phyloP scores from a whole-genome alignment of 2,888 invertebrate species.

The Dorcus parallelipipedus region DNA sequence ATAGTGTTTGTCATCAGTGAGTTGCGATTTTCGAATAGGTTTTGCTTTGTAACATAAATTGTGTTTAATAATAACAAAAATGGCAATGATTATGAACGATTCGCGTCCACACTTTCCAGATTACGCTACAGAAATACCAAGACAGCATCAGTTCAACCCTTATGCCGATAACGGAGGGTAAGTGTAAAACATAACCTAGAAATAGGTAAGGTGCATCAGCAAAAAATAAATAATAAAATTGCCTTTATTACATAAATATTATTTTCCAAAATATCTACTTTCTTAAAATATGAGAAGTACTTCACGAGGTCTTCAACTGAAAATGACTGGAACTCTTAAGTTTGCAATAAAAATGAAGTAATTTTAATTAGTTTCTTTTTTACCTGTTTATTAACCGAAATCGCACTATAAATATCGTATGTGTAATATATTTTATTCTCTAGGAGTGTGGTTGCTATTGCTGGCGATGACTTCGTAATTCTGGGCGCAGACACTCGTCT shows the following conservation, averaged over 20 bases:
- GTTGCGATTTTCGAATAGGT: too few species aligned
- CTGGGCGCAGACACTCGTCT: slow-evolving; percentile 95
- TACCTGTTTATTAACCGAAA: too few species aligned
- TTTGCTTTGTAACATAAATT: too few species aligned
- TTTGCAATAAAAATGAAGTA: neutral
- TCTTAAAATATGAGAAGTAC: neutral
- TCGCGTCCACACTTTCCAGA: slow-evolving; percentile 37
- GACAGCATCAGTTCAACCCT: slow-evolving; percentile 59
- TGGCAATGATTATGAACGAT: slow-evolving; percentile 6
- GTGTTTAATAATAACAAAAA: neutral
- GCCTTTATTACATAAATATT: neutral
- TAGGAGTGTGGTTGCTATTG: slow-evolving; percentile 93
- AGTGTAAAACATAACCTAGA: slow-evolving; percentile 23
- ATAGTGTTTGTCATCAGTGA: too few species aligned
- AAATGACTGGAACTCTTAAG: too few species aligned
- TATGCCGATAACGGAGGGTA: slow-evolving; percentile 80
- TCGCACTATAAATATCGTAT: too few species aligned
- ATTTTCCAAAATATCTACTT: neutral
- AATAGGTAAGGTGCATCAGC: too few species aligned
- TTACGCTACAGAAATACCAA: slow-evolving; percentile 37
- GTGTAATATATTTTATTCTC: slow-evolving; percentile 25
- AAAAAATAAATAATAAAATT: too few species aligned
- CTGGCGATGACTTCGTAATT: slow-evolving; percentile 91
- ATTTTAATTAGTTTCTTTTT: too few species aligned
- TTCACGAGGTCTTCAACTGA: too few species aligned